Base-by-base conservation (phyloP, 2,797 vertebrate species). In the Geotrypetes seraphini region DNA sequence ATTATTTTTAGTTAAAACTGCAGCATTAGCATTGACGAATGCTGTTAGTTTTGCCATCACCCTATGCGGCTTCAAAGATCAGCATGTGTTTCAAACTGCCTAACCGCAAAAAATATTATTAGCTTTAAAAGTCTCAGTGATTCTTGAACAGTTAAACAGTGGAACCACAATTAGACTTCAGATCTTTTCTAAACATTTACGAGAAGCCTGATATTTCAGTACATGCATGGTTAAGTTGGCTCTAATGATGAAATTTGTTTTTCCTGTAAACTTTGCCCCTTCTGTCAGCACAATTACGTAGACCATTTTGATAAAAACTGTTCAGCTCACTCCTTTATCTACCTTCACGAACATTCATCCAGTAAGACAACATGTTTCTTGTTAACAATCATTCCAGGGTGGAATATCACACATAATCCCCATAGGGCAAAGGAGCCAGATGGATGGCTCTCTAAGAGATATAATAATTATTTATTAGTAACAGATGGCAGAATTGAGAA, bases 271-370 rank as follows among this genome's bases (percentile, higher is more conserved):
- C 14, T 4, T 17, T 6, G 3, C 31, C 15, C 22, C 47, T 42
- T 41, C 53, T 51, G 39, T 16, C 40, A 39, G 39, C 47, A 50
- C 61, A 63, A 63, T 48, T 18, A n/a, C n/a, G n/a, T n/a, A 54
- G 40, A 19, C 41, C 33, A 53, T n/a, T 37, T 29, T 56, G 56
- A 57, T 60, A 48, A 47, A 55, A 28, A 22, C 6, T 6, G 16
- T 24, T 15, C 9, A n/a, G 12, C 14, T 20, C 19, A 10, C 27
- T 40, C 30, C 6, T 47, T 31, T 38, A 30, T 43, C 36, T 51
- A 43, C 23, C 15, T 11, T 28, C 5, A 5, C 29, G 26, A 30
- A 25, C 16, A 18, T 19, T 56, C n/a, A 47, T 48, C 43, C 69
- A 63, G 46, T 12, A 38, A 36, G 38, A 24, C 43, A 48, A 42